phyloP scores from a whole-genome alignment of 2,113 vertebrate species.

The Dicrurus megarhynchus region DNA sequence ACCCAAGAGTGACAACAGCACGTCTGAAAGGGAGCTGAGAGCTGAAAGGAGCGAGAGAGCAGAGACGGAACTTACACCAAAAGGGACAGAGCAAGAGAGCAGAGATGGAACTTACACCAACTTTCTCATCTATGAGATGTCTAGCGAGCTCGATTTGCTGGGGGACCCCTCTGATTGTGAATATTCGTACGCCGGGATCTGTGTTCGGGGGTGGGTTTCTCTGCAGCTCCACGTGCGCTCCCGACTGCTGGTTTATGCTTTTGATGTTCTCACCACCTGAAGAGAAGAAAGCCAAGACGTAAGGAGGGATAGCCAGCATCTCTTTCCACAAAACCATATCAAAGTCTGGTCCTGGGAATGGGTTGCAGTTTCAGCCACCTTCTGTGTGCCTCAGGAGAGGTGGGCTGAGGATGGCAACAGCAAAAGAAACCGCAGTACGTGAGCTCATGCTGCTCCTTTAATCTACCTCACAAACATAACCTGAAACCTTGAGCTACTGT shows the following conservation, averaged over 20 bases:
- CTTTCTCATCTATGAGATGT: constrained; percentile 98
- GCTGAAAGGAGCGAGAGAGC: background rate
- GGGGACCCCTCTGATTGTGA: constrained; percentile 91
- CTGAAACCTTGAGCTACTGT: background rate
- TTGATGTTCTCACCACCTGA: constrained; percentile 97
- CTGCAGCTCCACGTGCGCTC: constrained; percentile 97
- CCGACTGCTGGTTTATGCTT: constrained; percentile 97
- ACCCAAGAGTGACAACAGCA: background rate
- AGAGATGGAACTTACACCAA: constrained; percentile 83
- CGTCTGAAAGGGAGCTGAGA: background rate
- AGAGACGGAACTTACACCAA: constrained; percentile 83
- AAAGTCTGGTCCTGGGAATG: background rate
- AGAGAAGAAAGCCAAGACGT: background rate
- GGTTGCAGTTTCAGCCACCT: background rate
- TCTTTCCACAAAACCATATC: background rate
- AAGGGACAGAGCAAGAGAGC: background rate
- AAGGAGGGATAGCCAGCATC: background rate
- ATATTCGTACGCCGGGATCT: constrained; percentile 90
- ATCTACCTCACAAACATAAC: background rate
- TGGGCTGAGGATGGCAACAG: background rate
- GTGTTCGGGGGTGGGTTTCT: constrained; percentile 95
- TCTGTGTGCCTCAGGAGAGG: background rate
- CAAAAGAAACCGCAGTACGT: background rate
- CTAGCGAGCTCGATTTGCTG: constrained; percentile 94
- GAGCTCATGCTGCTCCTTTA: background rate